These are phyloP conservation scores for Chelonia mydas DNA, from an alignment of 2,797 vertebrate species.

Conservation along the genomic window DNA sequence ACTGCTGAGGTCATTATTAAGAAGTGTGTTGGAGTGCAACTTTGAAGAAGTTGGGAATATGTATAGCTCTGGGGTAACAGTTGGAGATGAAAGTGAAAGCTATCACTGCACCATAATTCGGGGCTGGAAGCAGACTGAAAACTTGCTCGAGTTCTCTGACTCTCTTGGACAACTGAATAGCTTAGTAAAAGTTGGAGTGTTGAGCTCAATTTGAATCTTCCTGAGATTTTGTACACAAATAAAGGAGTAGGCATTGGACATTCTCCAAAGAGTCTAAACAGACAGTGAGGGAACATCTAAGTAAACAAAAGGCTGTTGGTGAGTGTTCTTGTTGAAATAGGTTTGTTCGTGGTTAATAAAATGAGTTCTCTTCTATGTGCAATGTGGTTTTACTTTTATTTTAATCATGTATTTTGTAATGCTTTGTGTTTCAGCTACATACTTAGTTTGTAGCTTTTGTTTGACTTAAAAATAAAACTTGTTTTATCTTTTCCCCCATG, in stretches of 20 bases:
- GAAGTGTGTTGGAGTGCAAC: fast-evolving
- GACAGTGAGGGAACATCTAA: background rate
- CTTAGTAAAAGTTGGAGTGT: background rate
- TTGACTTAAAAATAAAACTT: background rate
- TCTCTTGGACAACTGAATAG: slow-evolving; percentile 34
- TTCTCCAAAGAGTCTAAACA: background rate
- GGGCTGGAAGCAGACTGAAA: background rate
- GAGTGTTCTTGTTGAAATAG: background rate
- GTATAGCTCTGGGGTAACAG: background rate
- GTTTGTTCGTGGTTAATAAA: background rate
- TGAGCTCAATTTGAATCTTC: slow-evolving; percentile 42
- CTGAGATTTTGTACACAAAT: slow-evolving; percentile 12
- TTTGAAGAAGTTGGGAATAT: background rate
- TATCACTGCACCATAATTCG: background rate
- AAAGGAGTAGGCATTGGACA: background rate
- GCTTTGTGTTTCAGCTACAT: background rate
- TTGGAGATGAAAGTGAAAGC: background rate
- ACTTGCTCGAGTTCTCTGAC: background rate
- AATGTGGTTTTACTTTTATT: background rate
- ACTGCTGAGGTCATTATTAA: fast-evolving
- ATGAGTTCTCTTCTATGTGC: background rate
- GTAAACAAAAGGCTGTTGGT: background rate
- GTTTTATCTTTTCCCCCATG: background rate
- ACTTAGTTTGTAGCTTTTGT: background rate
- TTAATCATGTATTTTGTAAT: background rate